Evolutionary conservation across 2,888 invertebrate species (phyloP), one percentile per base, ranked within the genome.

Genomic region (Brenthis daphne): DNA sequence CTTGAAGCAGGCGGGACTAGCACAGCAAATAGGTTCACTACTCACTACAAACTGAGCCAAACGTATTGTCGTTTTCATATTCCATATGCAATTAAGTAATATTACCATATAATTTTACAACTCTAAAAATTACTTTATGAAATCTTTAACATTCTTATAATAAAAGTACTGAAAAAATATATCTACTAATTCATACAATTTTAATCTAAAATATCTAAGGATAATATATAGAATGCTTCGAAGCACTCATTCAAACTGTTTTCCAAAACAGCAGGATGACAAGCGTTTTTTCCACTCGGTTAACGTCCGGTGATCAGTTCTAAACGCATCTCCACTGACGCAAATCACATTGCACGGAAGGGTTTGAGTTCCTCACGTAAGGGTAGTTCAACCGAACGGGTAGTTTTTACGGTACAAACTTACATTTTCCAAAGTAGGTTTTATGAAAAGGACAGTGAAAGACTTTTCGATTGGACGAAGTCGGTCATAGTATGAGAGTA

Each of bases 261-360:
- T 71, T 74, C 69, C 83, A 83, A 82, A 84, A 83, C 82, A 85
- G 77, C 81, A 80, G 81, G 88, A 92, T 92, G 92, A 92, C 88
- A 89, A 85, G 91, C 88, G 87, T 80, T 92, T 92, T 92, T 92
- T 92, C 92, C 92, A 89, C 82, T 92, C 92, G 87, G 92, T 92
- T 92, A 91, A 90, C 91, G 85, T 80, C 84, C 85, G 88, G 87
- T 90, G 92, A 92, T 92, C 91, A 91, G 89, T 87, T 87, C 87
- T 77, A 84, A 88, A 88, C 89, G 90, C 90, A 90, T 90, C 90
- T 85, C 84, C 90, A 89, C 87, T 89, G 91, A 91, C 92, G 92
- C 92, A 92, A 92, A 92, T 92, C 92, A 92, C 91, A 92, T 92
- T 90, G 90, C 88, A 85, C 85, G 85, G 88, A 92, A 92, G 91